Evolutionary conservation across 2,113 vertebrate genomes (phyloP), one percentile per base, ranked within the genome.

Genomic region (Aptenodytes forsteri): DNA sequence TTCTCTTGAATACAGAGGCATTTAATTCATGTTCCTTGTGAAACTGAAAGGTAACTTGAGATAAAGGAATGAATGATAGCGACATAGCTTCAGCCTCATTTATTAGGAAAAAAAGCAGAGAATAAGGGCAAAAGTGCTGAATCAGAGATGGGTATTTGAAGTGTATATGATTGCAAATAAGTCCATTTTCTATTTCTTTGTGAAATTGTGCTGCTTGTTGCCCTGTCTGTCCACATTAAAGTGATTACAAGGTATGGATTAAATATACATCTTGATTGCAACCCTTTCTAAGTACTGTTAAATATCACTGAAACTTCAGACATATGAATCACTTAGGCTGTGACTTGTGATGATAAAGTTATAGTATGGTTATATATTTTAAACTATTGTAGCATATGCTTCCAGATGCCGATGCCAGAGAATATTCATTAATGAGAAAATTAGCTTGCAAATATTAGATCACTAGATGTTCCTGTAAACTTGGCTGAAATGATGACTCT

Each of bases 381-480:
- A 47, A 83, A 84, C 67, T 76, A 66, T 52, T 93, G 42, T 34
- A 94, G 38, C 62, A 77, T 95, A 87, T 96, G 56, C 82, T 95
- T 66, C 54, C 73, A 95, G 64, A 91, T 93, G 61, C 44, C 58
- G 64, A 91, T 93, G 61, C 44, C 58, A 90, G 54, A 77, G 50
- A 93, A 91, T 83, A 94, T 62, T 89, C 72, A 97, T 93, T 94
- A 97, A 84, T 85, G 36, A 93, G 61, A 95, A 93, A 96, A 94
- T 84, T 92, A 84, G 10, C 42, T 91, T 84, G 64, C 55, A 95
- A 82, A 77, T 93, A 87, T 87, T 95, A 95, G 62, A 85, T 91
- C 69, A 81, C 9, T 42, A 40, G 34, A 75, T 83, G 19, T 17
- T 32, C 44, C 22, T 87, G 12, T 38, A 98, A 87, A 58, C 17